Conservation (phyloP, 2,888 invertebrate genomes). For the Epirrhoe tristata region DNA sequence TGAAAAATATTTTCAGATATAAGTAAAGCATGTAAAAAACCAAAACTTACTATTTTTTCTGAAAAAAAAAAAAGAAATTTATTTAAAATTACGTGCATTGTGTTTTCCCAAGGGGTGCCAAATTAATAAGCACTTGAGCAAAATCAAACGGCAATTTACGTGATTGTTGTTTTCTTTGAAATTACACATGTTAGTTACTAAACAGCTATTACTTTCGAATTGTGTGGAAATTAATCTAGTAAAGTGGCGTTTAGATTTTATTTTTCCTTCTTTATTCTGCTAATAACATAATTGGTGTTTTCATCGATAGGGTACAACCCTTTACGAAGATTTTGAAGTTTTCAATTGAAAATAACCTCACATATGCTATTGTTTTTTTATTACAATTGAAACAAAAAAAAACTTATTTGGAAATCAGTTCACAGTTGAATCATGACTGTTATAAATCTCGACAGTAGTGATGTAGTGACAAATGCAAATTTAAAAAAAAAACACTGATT, state of each 20-base stretch:
- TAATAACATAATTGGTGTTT: conserved; percentile 35
- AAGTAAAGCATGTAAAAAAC: no score
- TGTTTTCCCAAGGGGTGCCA: conserved; percentile 14
- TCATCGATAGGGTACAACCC: conserved; percentile 21
- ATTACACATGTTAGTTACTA: conserved; percentile 25
- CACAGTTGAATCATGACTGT: no score
- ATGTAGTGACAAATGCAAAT: no score
- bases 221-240: conserved; percentile 17
- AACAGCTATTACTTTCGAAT: conserved; percentile 29
- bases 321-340: neutral
- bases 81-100: neutral
- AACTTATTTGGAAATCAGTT: no score
- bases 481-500: no score
- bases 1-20: no score
- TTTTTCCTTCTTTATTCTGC: conserved; percentile 10
- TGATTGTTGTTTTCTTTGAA: conserved; percentile 31
- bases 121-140: conserved; percentile 37
- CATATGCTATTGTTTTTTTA: no score
- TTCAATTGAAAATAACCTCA: neutral
- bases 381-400: no score
- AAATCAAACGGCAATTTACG: conserved; percentile 31
- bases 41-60: no score
- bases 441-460: no score
- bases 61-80: no score
- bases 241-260: conserved; percentile 16